These are phyloP conservation scores for Mantis religiosa DNA, from an alignment of 2,888 invertebrate genomes.

Conservation along the genomic window DNA sequence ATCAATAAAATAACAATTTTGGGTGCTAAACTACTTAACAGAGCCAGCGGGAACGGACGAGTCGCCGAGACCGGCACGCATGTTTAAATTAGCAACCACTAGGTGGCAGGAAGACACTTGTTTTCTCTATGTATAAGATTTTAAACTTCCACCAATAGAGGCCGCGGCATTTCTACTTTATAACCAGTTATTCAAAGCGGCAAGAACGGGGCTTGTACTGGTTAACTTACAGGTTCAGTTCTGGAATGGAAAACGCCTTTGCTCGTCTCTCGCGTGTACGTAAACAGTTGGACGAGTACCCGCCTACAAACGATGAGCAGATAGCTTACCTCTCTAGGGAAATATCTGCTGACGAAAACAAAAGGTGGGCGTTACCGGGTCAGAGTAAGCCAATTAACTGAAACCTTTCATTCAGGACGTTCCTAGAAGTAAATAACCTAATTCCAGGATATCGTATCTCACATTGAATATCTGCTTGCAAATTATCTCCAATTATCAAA, in stretches of 20 bases:
- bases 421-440: too few relatives aligned
- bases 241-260: too few relatives aligned
- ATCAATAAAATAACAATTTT: too few relatives aligned
- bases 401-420: background rate
- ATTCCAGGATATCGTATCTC: too few relatives aligned
- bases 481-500: too few relatives aligned
- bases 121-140: too few relatives aligned
- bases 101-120: background rate
- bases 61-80: background rate
- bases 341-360: background rate
- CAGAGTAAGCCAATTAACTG: background rate
- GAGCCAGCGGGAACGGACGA: background rate
- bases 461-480: too few relatives aligned
- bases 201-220: background rate
- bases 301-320: background rate
- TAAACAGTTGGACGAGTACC: too few relatives aligned
- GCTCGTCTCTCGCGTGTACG: too few relatives aligned
- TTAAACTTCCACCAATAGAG: too few relatives aligned
- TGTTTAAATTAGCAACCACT: background rate
- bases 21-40: background rate
- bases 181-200: too few relatives aligned
- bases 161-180: too few relatives aligned
- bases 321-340: background rate
- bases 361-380: background rate
- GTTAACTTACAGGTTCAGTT: background rate